Percentiles rank a stretch among this genome's conserved stretches.
Conservation (phyloP, 1,140 invertebrate species). For the Ooceraea biroi region DNA sequence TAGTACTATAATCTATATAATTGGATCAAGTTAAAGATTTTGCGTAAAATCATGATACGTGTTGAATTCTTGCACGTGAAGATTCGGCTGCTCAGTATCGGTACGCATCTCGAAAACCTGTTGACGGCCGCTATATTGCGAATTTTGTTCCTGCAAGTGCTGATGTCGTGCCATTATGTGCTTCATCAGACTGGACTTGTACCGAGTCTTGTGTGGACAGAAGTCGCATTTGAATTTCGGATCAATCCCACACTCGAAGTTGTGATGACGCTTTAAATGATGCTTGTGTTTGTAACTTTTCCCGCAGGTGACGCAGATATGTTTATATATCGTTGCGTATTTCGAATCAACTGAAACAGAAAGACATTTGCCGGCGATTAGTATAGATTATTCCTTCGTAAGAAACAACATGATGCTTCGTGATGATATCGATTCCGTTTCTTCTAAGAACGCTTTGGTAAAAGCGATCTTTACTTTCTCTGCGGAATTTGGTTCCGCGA, state of each 20-base stretch:
- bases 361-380: background rate
- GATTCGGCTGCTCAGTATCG: constrained; percentile 55
- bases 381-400: background rate
- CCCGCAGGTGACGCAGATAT: constrained; percentile 85
- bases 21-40: constrained; percentile 54
- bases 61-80: constrained; percentile 56
- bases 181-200: constrained; percentile 85
- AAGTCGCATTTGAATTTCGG: constrained; percentile 87
- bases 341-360: constrained; percentile 72
- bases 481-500: constrained; percentile 16
- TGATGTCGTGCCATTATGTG: constrained; percentile 81
- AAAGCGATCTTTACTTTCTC: constrained; percentile 6
- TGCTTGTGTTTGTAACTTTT: constrained; percentile 87
- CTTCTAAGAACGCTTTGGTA: constrained; percentile 11
- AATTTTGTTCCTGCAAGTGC: constrained; percentile 73
- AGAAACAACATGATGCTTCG: background rate
- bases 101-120: constrained; percentile 52
- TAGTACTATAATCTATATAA: background rate
- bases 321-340: constrained; percentile 60
- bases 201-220: constrained; percentile 87
- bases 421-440: constrained; percentile 6
- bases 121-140: constrained; percentile 65
- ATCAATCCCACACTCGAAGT: constrained; percentile 88
- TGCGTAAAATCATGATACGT: constrained; percentile 65
- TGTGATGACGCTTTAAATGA: constrained; percentile 86